Conservation (phyloP, 2,888 invertebrate species). For the Leuctra nigra region DNA sequence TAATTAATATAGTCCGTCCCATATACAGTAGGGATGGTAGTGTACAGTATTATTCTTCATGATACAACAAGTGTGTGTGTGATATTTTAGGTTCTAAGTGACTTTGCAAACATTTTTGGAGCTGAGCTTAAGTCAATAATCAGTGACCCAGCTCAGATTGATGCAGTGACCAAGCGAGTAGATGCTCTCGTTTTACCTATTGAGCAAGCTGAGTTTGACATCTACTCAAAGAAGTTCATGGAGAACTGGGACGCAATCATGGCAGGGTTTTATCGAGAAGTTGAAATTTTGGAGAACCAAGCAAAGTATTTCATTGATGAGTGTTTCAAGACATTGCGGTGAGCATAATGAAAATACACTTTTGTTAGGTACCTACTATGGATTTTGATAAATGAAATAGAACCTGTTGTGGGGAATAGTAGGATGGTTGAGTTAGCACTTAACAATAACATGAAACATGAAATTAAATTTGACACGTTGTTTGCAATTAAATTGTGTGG, state of each 20-base stretch:
- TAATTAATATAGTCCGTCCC: no score
- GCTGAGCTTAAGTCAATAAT: constrained; percentile 80
- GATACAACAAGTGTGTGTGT: no score
- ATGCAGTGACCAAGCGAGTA: constrained; percentile 74
- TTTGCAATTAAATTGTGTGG: no score
- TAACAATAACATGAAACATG: no score
- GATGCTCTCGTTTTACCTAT: constrained; percentile 69
- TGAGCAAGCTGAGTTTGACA: constrained; percentile 72
- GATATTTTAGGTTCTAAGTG: constrained; percentile 73
- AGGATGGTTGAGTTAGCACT: no score
- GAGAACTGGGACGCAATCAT: constrained; percentile 84
- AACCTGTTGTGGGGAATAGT: no score
- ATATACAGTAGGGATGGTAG: no score
- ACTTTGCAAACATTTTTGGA: constrained; percentile 87
- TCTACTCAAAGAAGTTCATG: constrained; percentile 68
- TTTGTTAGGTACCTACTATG: no score
- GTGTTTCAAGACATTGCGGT: constrained; percentile 72
- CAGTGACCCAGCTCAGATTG: constrained; percentile 79
- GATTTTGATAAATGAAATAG: no score
- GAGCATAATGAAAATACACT: constrained; percentile 24
- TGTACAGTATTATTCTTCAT: no score
- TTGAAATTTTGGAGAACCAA: constrained; percentile 66
- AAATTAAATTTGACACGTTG: no score
- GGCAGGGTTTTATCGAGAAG: constrained; percentile 67
- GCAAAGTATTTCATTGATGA: constrained; percentile 80